These are phyloP conservation scores for Peromyscus melanophrys DNA, from an alignment of 2,797 vertebrate genomes.

Conservation along the genomic window DNA sequence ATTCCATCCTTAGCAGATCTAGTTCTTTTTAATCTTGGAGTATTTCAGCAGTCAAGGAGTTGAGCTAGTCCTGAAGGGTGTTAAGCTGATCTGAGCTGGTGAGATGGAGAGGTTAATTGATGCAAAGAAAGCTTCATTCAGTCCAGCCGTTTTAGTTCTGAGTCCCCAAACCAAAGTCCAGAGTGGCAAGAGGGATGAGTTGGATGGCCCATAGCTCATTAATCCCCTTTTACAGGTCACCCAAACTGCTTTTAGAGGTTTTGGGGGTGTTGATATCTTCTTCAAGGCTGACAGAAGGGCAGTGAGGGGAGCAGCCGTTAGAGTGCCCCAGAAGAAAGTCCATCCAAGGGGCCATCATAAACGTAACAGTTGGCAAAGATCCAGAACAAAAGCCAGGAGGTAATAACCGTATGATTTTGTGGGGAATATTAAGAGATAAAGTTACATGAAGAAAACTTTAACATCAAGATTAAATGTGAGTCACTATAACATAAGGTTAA, in stretches of 20 bases:
- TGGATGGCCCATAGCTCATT: neutral
- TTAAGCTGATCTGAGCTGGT: neutral
- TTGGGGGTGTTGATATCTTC: neutral
- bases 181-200: neutral
- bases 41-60: neutral
- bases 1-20: no score
- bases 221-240: neutral
- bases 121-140: neutral
- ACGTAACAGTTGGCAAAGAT: neutral
- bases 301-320: neutral
- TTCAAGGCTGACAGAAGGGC: neutral
- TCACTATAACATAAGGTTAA: neutral
- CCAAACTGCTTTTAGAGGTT: neutral
- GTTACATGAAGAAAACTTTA: neutral
- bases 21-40: neutral
- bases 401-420: neutral
- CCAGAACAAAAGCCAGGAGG: neutral
- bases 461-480: neutral
- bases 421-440: neutral
- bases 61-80: neutral
- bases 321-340: neutral
- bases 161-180: neutral
- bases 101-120: neutral
- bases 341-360: neutral
- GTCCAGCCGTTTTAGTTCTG: neutral